These are phyloP conservation scores for Pachymerium ferrugineum DNA, from an alignment of 2,888 invertebrate species.

Conservation along the genomic window DNA sequence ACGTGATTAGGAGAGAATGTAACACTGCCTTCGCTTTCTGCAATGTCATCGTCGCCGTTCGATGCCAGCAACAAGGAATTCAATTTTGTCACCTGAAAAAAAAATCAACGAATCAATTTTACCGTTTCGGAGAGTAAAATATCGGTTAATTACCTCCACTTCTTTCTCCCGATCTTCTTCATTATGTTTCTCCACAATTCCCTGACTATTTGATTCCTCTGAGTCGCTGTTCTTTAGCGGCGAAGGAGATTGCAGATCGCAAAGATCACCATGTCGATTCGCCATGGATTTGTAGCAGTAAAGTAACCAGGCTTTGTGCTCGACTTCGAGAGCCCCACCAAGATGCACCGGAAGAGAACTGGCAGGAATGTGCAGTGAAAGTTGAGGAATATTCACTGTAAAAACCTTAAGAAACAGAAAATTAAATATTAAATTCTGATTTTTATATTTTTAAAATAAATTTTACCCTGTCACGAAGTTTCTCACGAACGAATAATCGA, in stretches of 20 bases:
- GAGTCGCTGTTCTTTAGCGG: conserved; percentile 35
- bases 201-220: conserved; percentile 35
- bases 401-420: conserved; percentile 55
- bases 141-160: conserved; percentile 35
- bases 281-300: conserved; percentile 75
- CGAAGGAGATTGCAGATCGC: conserved; percentile 39
- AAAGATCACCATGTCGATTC: conserved; percentile 60
- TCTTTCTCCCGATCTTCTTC: conserved; percentile 40
- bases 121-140: not conserved
- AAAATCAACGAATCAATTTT: not conserved
- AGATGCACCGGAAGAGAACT: conserved; percentile 81
- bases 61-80: conserved; percentile 33
- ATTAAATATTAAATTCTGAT: not conserved
- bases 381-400: conserved; percentile 85
- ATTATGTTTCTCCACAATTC: conserved; percentile 39
- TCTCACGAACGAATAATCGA: conserved; percentile 89
- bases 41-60: conserved; percentile 32
- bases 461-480: conserved; percentile 77
- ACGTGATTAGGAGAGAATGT: conserved; percentile 36
- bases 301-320: conserved; percentile 84
- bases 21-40: conserved; percentile 33
- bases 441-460: not conserved
- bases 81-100: conserved; percentile 20
- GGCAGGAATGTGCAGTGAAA: conserved; percentile 81
- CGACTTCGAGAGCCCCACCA: conserved; percentile 77